These are phyloP conservation scores for Apotomis capreana DNA, from an alignment of 2,888 invertebrate genomes.

Conservation along the genomic window DNA sequence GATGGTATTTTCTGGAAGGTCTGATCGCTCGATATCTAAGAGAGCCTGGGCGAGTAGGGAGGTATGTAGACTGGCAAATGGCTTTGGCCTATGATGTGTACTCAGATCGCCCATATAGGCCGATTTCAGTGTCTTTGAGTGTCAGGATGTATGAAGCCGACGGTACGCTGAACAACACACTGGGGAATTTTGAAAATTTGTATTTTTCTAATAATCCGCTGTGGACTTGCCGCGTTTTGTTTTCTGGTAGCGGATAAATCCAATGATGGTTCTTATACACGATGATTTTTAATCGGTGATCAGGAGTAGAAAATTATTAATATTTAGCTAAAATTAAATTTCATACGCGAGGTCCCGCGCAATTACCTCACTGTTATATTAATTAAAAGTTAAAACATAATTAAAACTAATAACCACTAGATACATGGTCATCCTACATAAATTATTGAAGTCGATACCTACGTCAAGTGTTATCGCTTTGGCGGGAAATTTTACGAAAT, in stretches of 20 bases:
- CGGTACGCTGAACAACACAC: slow-evolving; percentile 11
- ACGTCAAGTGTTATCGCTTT: too few relatives aligned
- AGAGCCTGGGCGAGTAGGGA: background rate
- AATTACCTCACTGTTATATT: too few relatives aligned
- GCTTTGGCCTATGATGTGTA: slow-evolving; percentile 33
- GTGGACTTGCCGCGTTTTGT: slow-evolving; percentile 30
- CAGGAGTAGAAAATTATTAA: too few relatives aligned
- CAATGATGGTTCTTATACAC: background rate
- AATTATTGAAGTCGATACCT: too few relatives aligned
- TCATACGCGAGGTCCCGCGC: too few relatives aligned
- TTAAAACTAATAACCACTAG: too few relatives aligned
- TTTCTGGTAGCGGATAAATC: slow-evolving; percentile 17
- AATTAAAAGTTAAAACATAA: too few relatives aligned
- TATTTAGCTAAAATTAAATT: too few relatives aligned
- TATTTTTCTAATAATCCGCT: slow-evolving; percentile 37
- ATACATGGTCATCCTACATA: too few relatives aligned
- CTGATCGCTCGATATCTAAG: slow-evolving; percentile 21
- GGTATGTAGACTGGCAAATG: slow-evolving; percentile 35
- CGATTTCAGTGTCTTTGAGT: slow-evolving; percentile 22
- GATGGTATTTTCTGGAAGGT: slow-evolving; percentile 39
- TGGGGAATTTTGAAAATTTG: slow-evolving; percentile 22
- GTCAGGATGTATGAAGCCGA: slow-evolving; percentile 32
- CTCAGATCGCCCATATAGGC: slow-evolving; percentile 27
- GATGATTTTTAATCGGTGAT: too few relatives aligned
- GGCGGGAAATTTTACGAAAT: too few relatives aligned